phyloP scores from a whole-genome alignment of 2,113 vertebrate species.

The Ptilorrhoa leucosticta region DNA sequence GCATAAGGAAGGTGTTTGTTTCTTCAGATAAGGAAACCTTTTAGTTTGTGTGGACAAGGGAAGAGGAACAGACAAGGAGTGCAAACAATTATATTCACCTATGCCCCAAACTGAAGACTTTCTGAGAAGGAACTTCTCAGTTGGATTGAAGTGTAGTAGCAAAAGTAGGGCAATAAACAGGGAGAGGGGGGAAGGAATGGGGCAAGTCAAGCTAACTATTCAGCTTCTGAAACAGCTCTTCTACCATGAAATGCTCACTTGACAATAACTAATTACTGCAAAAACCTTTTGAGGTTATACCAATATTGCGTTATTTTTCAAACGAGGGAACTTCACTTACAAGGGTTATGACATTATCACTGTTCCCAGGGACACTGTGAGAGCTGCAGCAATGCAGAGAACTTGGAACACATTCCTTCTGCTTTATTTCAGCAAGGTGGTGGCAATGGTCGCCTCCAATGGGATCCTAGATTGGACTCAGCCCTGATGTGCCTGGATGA shows the following conservation, averaged over 20 bases:
- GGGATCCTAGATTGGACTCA: neutral
- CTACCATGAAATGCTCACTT: neutral
- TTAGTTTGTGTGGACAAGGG: neutral
- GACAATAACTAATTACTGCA: neutral
- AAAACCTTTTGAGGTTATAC: neutral
- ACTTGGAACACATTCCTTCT: neutral
- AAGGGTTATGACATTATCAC: neutral
- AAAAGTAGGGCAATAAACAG: neutral
- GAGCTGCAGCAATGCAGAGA: neutral
- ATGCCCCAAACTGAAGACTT: neutral
- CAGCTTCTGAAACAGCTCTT: neutral
- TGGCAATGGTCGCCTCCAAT: neutral
- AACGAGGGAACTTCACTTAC: neutral
- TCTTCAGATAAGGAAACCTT: neutral
- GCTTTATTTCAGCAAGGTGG: neutral
- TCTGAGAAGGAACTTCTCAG: neutral
- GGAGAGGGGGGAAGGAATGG: neutral
- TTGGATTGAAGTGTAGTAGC: neutral
- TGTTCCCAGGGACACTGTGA: neutral
- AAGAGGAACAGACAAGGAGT: neutral
- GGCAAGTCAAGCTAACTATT: neutral
- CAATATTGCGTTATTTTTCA: neutral
- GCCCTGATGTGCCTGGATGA: neutral
- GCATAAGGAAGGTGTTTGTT: neutral
- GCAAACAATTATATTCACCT: neutral